These are phyloP conservation scores for Sturmia bella DNA, from an alignment of 2,888 invertebrate genomes.

Conservation along the genomic window DNA sequence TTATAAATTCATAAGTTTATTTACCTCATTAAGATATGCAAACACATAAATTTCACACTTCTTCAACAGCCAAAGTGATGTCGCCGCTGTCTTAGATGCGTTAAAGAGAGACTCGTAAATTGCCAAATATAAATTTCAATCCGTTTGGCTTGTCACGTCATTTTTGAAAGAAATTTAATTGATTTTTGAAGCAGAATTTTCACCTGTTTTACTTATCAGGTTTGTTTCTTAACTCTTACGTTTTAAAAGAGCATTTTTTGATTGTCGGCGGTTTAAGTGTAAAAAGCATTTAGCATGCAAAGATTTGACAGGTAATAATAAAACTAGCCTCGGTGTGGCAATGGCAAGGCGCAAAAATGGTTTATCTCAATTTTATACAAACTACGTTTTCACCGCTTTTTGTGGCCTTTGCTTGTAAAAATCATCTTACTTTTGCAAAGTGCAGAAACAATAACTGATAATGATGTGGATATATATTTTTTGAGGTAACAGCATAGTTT, in stretches of 20 bases:
- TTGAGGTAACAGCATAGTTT: no score
- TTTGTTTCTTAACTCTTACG: conserved; percentile 22
- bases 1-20: conserved; percentile 18
- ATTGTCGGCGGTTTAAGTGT: no score
- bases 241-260: no score
- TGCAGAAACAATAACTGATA: no score
- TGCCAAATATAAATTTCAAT: no score
- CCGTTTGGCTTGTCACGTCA: neutral
- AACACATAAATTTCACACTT: conserved; percentile 24
- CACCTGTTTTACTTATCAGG: neutral
- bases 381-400: no score
- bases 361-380: no score
- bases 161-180: neutral
- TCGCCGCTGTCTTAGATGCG: neutral
- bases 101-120: neutral
- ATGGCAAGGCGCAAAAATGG: no score
- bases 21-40: neutral
- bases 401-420: no score
- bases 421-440: no score
- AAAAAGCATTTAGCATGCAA: neutral
- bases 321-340: no score
- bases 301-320: neutral
- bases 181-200: neutral
- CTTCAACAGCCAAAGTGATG: neutral
- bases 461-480: no score